These are phyloP conservation scores for pig (Sus scrofa) DNA, from an alignment of 2,113 vertebrate species.

Conservation along the genomic window T2T-Sscrofa CM000819.6:17968001-17968500, in stretches of 20 bases:
- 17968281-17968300: constrained; percentile 31
- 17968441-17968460: constrained; percentile 74
- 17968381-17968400: constrained; percentile 76
- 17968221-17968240: constrained; percentile 72
- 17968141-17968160: neutral
- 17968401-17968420: constrained; percentile 74
- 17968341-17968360: constrained; percentile 69
- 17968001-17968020: constrained; percentile 31
- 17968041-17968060: neutral
- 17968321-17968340: neutral
- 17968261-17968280: constrained; percentile 54
- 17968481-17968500: constrained; percentile 79
- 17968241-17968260: constrained; percentile 73
- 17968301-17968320: constrained; percentile 74
- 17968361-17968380: constrained; percentile 44
- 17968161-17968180: neutral
- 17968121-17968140: neutral
- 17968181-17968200: constrained; percentile 37
- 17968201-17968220: constrained; percentile 63
- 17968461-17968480: constrained; percentile 72
- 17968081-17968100: neutral
- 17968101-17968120: neutral
- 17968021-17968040: neutral
- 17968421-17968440: constrained; percentile 73
- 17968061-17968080: neutral